Percentiles rank a stretch among this genome's conserved stretches.
phyloP scores from a whole-genome alignment of 2,113 vertebrate genomes.

The Electrona antarctica region DNA sequence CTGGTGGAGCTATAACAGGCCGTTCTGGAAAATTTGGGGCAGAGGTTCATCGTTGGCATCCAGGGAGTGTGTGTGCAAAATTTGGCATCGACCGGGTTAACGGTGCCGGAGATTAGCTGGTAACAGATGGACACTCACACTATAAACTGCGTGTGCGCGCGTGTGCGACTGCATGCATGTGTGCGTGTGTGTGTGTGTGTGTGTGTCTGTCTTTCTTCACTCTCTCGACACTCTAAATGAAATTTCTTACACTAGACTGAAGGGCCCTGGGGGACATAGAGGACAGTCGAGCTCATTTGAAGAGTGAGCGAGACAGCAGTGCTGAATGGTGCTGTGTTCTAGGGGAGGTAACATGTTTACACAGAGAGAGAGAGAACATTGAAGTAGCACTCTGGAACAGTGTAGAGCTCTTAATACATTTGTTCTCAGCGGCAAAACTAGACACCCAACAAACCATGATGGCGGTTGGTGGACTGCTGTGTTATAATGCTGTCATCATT shows the following conservation, averaged over 20 bases:
- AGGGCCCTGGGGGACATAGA: conserved; percentile 38
- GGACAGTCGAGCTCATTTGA: conserved; percentile 35
- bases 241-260: conserved; percentile 55
- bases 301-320: conserved; percentile 26
- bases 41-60: no score
- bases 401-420: background rate
- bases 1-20: no score
- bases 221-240: conserved; percentile 49
- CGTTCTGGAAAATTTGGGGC: no score
- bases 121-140: no score
- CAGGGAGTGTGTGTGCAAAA: no score
- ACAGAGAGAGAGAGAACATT: background rate
- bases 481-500: background rate
- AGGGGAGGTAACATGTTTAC: conserved; percentile 18
- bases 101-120: no score
- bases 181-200: no score
- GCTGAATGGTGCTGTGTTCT: conserved; percentile 14
- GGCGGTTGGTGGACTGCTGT: background rate
- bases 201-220: conserved; percentile 3
- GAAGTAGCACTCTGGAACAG: background rate
- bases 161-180: no score
- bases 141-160: no score
- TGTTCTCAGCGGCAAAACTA: background rate
- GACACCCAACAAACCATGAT: background rate
- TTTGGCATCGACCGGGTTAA: no score